Conservation (phyloP, 2,888 invertebrate genomes). For the Hyposoter didymator region DNA sequence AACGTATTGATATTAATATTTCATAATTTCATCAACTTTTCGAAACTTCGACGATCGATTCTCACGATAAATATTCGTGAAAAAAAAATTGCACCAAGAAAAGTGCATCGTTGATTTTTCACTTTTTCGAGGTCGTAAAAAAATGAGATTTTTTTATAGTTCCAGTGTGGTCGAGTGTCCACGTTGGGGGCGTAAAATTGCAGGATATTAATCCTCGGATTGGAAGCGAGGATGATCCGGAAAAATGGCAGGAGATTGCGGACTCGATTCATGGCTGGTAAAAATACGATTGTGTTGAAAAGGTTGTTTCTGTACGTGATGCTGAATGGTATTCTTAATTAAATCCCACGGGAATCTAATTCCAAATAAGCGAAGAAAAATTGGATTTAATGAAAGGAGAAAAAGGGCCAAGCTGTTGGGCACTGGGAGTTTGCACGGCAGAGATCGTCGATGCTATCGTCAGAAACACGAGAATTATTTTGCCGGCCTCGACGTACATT, state of each 20-base stretch:
- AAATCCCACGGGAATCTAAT: background rate
- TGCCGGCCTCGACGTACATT: conserved; percentile 83
- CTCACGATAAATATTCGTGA: background rate
- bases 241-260: conserved; percentile 84
- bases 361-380: conserved; percentile 48
- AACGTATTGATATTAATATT: conserved; percentile 22
- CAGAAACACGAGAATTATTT: conserved; percentile 83
- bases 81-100: too few species aligned
- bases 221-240: conserved; percentile 85
- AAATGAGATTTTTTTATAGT: conserved; percentile 80
- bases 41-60: conserved; percentile 34
- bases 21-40: conserved; percentile 30
- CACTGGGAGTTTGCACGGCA: conserved; percentile 84
- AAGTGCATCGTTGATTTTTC: too few species aligned
- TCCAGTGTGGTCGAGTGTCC: conserved; percentile 88
- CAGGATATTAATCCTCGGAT: conserved; percentile 86
- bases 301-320: background rate
- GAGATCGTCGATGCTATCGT: conserved; percentile 83
- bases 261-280: conserved; percentile 76
- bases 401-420: conserved; percentile 83
- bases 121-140: too few species aligned
- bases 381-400: conserved; percentile 74
- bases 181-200: conserved; percentile 87
- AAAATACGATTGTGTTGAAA: conserved; percentile 40
- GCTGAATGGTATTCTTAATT: background rate